These are phyloP conservation scores for Himalopsyche kuldschensis DNA, from an alignment of 2,888 invertebrate species.

Conservation along the genomic window DNA sequence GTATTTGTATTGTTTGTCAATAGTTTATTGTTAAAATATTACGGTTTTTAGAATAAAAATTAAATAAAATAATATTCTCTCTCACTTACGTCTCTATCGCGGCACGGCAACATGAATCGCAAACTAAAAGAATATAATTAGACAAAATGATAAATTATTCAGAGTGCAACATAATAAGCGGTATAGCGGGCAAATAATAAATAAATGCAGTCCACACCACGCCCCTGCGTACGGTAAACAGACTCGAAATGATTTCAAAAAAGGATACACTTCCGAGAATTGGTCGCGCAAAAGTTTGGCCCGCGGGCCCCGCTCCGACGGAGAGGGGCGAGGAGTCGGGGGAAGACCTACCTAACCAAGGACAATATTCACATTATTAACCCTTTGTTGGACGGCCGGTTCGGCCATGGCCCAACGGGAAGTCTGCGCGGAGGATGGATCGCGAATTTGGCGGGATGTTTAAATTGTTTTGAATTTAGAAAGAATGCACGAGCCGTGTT, in stretches of 20 bases:
- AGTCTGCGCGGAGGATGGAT: neutral
- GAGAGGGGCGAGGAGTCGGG: neutral
- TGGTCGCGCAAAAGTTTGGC: slow-evolving; percentile 9
- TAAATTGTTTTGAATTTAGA: neutral
- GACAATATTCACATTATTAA: neutral
- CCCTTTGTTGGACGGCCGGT: neutral
- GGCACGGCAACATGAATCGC: neutral
- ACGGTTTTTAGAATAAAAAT: too few relatives aligned
- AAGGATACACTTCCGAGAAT: slow-evolving; percentile 37
- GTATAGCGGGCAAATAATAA: neutral
- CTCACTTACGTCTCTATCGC: neutral
- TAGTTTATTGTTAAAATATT: too few relatives aligned
- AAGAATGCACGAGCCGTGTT: neutral
- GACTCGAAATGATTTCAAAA: slow-evolving; percentile 18
- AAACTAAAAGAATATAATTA: neutral
- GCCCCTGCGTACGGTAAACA: slow-evolving; percentile 2
- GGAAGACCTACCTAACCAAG: neutral
- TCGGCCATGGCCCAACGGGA: neutral
- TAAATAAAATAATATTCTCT: too few relatives aligned
- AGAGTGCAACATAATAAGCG: neutral
- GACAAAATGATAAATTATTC: neutral
- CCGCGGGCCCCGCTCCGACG: slow-evolving; percentile 15
- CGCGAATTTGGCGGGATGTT: neutral
- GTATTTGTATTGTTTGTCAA: too few relatives aligned
- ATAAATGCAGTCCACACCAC: neutral